Evolutionary conservation across 2,113 vertebrate species (phyloP).

Genomic region (Crotophaga sulcirostris): DNA sequence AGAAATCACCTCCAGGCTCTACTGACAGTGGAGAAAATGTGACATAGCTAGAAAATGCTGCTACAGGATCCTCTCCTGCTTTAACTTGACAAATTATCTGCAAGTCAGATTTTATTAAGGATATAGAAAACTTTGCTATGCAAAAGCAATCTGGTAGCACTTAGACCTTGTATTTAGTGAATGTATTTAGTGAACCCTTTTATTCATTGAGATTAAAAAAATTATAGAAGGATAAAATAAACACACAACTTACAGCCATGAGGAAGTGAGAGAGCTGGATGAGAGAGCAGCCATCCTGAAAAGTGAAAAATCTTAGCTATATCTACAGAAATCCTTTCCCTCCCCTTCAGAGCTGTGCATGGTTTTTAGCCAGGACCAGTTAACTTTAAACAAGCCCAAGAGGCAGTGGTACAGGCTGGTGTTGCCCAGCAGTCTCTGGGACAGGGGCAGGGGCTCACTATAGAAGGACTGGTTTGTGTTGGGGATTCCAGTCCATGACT

Average conservation of each 20-base stretch:
- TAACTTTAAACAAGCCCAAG: not conserved
- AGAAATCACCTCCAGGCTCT: not conserved
- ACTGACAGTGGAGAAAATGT: not conserved
- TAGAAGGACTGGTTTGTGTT: not conserved
- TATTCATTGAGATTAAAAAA: not conserved
- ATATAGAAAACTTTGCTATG: not conserved
- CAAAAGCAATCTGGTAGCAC: conserved; percentile 10
- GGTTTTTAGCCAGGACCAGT: not conserved
- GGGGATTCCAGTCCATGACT: not conserved
- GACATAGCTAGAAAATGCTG: not conserved
- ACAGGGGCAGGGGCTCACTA: not conserved
- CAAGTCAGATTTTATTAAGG: not conserved
- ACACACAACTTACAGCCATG: not conserved
- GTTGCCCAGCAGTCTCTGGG: not conserved
- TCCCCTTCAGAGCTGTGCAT: not conserved
- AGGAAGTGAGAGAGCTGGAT: not conserved
- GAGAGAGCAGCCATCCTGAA: not conserved
- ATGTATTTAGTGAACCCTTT: not conserved
- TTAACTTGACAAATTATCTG: not conserved
- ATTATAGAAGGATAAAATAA: conserved; percentile 40
- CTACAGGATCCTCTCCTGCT: not conserved
- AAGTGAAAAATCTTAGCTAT: not conserved
- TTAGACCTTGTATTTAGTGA: not conserved
- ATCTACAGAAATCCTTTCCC: conserved; percentile 3
- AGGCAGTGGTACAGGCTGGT: fast-evolving